Conservation (phyloP, 2,113 vertebrate species). For the Ptilorrhoa leucosticta region DNA sequence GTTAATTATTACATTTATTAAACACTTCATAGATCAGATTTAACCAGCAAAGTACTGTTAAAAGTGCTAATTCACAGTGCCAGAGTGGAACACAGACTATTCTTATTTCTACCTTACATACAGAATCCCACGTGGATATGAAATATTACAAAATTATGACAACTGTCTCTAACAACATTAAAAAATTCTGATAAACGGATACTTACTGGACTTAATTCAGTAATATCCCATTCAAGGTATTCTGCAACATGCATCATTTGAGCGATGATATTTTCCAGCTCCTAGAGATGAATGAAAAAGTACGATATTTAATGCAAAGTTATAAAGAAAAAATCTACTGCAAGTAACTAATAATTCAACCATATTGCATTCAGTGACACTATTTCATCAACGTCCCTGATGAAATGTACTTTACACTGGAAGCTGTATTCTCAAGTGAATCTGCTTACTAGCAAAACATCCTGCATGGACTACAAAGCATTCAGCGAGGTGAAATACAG, state of each 20-base stretch:
- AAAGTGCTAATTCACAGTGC: background rate
- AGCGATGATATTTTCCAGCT: constrained; percentile 82
- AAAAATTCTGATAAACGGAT: background rate
- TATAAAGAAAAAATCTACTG: background rate
- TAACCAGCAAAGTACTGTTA: background rate
- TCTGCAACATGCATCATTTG: constrained; percentile 89
- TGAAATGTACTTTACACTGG: background rate
- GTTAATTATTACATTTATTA: background rate
- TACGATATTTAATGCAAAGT: background rate
- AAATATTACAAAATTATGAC: background rate
- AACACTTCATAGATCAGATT: background rate
- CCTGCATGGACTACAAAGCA: background rate
- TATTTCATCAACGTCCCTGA: background rate
- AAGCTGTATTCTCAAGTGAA: background rate
- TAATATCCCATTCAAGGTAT: constrained; percentile 88
- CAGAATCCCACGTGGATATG: background rate
- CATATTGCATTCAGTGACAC: background rate
- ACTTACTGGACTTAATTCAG: constrained; percentile 88
- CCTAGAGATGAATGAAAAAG: constrained; percentile 47
- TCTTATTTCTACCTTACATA: background rate
- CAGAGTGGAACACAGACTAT: background rate
- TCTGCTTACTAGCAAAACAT: background rate
- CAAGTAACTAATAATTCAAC: background rate
- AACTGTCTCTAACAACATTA: background rate
- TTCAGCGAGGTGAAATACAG: background rate